Evolutionary conservation across 2,888 invertebrate genomes (phyloP), one percentile per base, ranked within the genome.

Genomic region (Micropterix aruncella): DNA sequence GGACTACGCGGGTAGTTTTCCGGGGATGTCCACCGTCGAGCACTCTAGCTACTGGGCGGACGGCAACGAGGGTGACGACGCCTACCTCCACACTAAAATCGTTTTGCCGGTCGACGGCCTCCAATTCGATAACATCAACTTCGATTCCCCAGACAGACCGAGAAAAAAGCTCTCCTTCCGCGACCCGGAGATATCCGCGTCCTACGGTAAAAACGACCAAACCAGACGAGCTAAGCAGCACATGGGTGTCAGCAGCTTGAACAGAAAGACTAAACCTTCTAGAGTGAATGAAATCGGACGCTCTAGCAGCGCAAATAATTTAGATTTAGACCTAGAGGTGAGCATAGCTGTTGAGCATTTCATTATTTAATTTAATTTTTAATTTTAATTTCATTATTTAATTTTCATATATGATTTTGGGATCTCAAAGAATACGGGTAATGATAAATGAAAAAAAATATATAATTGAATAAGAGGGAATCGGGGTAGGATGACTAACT

Each of bases 111-210:
- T 62, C 1, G 39, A 46, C 38, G 50, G 60, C 52, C 62, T 71
- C 57, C 73, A 60, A 64, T 64, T 56, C 53, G 55, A 53, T 44
- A 55, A 52, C 46, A 60, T 68, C 36, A 51, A 58, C 16, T 58
- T 40, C 40, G 70, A 70, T 41, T 48, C 53, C 17, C 59, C 59
- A 52, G 80, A 76, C 56, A 69, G 80, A 53, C 87, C 88, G 0
- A 72, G 88, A 44, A 91, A 91, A 61, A 91, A 90, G 60, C 66
- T 91, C 9, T 90, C 89, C 5, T 91, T 91, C 62, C 79, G 87
- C 47, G 89, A 90, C 56, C 90, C 90, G 2, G 86, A 86, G 63
- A 81, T 83, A 41, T 70, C 79, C 48, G 60, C 57, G 44, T 57
- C 59, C 16, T 62, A 57, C 52, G 38, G 37, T 16, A 41, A 50